phyloP scores from a whole-genome alignment of 2,797 vertebrate species.

The Urophycis tenuis region DNA sequence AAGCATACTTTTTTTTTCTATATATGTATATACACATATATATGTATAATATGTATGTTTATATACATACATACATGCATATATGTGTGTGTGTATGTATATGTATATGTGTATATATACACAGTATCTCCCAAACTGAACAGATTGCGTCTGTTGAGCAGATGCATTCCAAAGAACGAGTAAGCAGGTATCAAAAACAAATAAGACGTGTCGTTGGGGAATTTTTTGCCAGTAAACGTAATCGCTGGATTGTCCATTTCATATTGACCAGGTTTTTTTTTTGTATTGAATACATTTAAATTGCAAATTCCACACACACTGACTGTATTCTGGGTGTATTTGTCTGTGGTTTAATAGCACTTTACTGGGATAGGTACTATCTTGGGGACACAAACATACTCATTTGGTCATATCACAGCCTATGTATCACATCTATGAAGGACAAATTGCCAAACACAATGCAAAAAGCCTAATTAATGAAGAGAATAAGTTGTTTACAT shows the following conservation, averaged over 20 bases:
- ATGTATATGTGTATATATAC: neutral
- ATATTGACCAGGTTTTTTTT: slow-evolving; percentile 26
- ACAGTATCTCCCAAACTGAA: slow-evolving; percentile 25
- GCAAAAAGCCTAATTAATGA: slow-evolving; percentile 35
- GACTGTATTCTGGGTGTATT: slow-evolving; percentile 53
- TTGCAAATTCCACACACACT: slow-evolving; percentile 42
- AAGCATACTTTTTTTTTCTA: neutral
- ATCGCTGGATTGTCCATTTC: slow-evolving; percentile 29
- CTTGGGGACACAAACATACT: slow-evolving; percentile 50
- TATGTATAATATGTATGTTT: neutral
- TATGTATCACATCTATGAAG: slow-evolving; percentile 39
- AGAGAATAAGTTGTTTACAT: slow-evolving; percentile 60
- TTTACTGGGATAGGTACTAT: slow-evolving; percentile 75
- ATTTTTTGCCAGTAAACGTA: slow-evolving; percentile 4
- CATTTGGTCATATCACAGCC: slow-evolving; percentile 43
- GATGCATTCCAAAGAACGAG: neutral
- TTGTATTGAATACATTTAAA: slow-evolving; percentile 34
- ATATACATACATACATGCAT: neutral
- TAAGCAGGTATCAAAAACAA: neutral
- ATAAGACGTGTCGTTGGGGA: neutral
- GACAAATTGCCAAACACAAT: slow-evolving; percentile 49
- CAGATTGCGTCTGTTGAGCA: slow-evolving; percentile 4
- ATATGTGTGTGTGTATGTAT: neutral
- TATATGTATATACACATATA: too few relatives aligned
- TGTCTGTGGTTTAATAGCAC: slow-evolving; percentile 77